A percentile compares a stretch with the other conserved stretches of the same genome.
Conservation (phyloP, 2,888 invertebrate genomes). For the Orthosia cruda region DNA sequence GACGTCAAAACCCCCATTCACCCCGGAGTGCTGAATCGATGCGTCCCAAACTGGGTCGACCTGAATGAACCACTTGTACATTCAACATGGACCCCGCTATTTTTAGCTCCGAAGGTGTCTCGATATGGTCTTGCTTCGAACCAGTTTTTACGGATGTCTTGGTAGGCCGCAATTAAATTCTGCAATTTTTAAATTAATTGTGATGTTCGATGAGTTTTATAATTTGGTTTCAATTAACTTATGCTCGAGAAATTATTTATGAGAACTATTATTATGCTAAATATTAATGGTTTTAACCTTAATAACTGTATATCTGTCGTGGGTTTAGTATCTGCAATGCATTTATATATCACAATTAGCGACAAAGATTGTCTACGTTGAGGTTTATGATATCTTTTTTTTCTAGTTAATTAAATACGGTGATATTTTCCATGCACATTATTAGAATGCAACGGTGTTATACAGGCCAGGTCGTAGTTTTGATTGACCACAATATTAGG, state of each 20-base stretch:
- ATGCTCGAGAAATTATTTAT: conserved; percentile 49
- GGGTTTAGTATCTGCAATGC: conserved; percentile 2
- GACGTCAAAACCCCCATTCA: conserved; percentile 90
- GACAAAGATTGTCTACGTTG: conserved; percentile 9
- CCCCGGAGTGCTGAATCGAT: conserved; percentile 88
- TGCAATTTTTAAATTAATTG: conserved; percentile 70
- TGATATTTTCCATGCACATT: background rate
- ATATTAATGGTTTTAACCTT: conserved; percentile 24
- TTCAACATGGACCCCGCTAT: conserved; percentile 83
- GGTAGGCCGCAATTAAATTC: conserved; percentile 77
- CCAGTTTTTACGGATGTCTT: conserved; percentile 81
- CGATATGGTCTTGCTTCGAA: conserved; percentile 75
- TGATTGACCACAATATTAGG: background rate
- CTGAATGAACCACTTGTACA: conserved; percentile 87
- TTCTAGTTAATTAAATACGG: background rate
- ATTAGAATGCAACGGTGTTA: background rate
- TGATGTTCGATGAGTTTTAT: conserved; percentile 68
- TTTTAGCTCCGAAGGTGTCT: conserved; percentile 82
- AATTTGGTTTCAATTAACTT: conserved; percentile 63
- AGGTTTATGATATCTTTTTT: background rate
- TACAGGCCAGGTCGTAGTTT: background rate
- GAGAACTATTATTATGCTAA: conserved; percentile 43
- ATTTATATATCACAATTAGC: conserved; percentile 18
- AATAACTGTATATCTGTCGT: conserved; percentile 15
- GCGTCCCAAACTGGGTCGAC: conserved; percentile 86